phyloP scores from a whole-genome alignment of 2,113 vertebrate genomes.

The Hippocampus comes region DNA sequence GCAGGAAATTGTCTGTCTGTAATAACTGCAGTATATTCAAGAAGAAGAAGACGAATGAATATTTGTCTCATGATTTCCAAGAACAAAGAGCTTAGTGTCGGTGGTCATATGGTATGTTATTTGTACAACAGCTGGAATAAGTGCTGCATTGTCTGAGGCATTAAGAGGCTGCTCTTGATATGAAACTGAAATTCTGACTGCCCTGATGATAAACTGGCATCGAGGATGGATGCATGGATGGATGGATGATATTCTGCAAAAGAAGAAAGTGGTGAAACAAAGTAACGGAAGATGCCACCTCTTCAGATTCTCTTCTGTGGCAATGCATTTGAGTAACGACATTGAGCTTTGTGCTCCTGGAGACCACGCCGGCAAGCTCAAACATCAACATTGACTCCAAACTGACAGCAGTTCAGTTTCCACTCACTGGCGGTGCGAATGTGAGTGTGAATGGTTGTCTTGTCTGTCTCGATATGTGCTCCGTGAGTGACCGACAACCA shows the following conservation, averaged over 20 bases:
- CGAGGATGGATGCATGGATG: no score
- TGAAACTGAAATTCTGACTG: no score
- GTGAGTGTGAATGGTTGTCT: conserved; percentile 2
- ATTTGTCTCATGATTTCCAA: conserved; percentile 34
- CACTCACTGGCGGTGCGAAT: background rate
- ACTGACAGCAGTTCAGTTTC: background rate
- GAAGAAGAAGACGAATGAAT: conserved; percentile 23
- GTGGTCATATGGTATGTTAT: conserved; percentile 19
- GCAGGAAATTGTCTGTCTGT: background rate
- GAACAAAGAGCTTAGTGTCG: conserved; percentile 20
- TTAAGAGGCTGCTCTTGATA: conserved; percentile 37
- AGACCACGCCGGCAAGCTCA: background rate
- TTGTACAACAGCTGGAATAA: conserved; percentile 34
- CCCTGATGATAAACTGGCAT: conserved; percentile 3
- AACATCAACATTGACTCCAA: background rate
- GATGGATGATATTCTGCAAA: background rate
- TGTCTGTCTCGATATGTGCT: background rate
- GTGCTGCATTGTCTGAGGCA: conserved; percentile 22
- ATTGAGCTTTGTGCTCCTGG: conserved; percentile 11
- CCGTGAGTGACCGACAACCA: no score
- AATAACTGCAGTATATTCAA: background rate
- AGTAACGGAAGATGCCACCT: conserved; percentile 18
- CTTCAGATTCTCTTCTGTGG: conserved; percentile 12
- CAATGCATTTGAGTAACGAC: conserved; percentile 30
- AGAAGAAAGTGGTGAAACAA: conserved; percentile 17